Evolutionary conservation across 2,888 invertebrate species (phyloP).

Genomic region (Rhingia rostrata): DNA sequence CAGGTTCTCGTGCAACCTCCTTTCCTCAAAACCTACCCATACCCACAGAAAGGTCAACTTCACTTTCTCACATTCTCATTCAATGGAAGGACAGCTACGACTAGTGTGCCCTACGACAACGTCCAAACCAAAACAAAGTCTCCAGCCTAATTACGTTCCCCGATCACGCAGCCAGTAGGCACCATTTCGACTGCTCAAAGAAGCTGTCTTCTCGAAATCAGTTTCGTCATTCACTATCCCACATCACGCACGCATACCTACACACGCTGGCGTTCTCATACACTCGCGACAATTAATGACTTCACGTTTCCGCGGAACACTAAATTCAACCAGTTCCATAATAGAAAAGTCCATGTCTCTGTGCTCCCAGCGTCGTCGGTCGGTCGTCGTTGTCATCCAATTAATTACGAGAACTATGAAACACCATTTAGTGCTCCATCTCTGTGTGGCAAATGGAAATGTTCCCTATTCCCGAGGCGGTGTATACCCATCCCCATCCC

Average conservation of each 20-base stretch:
- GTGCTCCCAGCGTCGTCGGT: not conserved
- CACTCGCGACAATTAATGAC: slow-evolving; percentile 61
- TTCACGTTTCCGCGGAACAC: slow-evolving; percentile 67
- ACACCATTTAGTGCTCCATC: slow-evolving; percentile 64
- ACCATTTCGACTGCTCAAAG: not conserved
- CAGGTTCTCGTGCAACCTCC: too few species aligned
- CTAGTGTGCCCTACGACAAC: too few species aligned
- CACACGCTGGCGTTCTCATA: slow-evolving; percentile 3
- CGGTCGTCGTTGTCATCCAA: slow-evolving; percentile 40
- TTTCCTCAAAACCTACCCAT: too few species aligned
- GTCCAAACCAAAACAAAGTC: not conserved
- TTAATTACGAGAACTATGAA: slow-evolving; percentile 66
- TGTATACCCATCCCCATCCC: not conserved
- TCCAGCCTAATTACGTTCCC: slow-evolving; percentile 1
- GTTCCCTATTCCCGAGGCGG: slow-evolving; percentile 28
- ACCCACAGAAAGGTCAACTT: too few species aligned
- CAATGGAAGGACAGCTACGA: too few species aligned
- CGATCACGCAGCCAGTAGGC: slow-evolving; percentile 1
- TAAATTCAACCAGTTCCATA: slow-evolving; percentile 67
- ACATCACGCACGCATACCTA: not conserved
- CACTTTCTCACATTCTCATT: too few species aligned
- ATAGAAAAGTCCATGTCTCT: slow-evolving; percentile 52
- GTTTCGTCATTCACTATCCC: slow-evolving; percentile 22
- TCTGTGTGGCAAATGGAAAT: slow-evolving; percentile 50
- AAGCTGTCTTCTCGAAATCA: not conserved